Conservation (phyloP, 2,797 vertebrate genomes). For the Poliocrania exsul region DNA sequence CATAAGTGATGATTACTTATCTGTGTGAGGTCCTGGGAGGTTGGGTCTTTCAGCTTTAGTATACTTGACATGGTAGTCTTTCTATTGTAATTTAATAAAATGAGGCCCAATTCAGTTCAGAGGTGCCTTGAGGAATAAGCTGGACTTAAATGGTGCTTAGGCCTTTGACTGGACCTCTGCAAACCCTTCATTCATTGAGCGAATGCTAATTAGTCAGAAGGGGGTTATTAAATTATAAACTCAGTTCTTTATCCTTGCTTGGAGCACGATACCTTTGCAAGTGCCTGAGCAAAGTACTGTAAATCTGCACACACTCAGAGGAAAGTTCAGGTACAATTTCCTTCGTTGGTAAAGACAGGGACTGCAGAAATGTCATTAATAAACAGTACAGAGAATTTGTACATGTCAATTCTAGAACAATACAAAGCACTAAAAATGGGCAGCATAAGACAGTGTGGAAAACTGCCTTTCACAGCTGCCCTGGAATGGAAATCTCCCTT, state of each 20-base stretch:
- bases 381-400: neutral
- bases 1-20: conserved; percentile 63
- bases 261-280: neutral
- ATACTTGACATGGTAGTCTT: conserved; percentile 13
- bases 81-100: conserved; percentile 51
- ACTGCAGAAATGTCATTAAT: neutral
- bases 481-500: neutral
- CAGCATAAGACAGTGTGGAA: no score
- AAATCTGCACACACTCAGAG: neutral
- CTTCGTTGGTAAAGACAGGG: neutral
- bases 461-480: neutral
- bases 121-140: conserved; percentile 33
- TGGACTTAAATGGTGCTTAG: conserved; percentile 10
- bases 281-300: neutral
- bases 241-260: accelerated
- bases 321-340: neutral
- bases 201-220: conserved; percentile 20
- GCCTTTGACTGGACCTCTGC: conserved; percentile 42
- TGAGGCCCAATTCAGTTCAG: conserved; percentile 29
- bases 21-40: conserved; percentile 39
- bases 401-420: neutral
- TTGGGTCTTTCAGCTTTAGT: conserved; percentile 31
- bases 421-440: neutral
- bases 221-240: conserved; percentile 3
- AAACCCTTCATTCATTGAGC: neutral